phyloP scores from a whole-genome alignment of 2,888 invertebrate species.

The Laspeyria flexula region DNA sequence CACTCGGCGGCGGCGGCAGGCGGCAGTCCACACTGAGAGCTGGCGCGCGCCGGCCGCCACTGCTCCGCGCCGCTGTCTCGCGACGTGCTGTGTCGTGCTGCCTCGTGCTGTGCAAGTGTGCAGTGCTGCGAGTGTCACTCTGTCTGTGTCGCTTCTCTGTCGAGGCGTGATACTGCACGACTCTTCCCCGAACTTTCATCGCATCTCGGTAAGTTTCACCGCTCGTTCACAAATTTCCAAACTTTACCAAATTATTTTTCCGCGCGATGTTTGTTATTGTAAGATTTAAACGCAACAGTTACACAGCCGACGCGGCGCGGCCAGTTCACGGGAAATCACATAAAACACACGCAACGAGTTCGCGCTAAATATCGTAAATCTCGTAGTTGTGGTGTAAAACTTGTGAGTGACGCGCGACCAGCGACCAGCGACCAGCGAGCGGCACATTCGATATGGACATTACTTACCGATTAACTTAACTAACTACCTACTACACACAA shows the following conservation, averaged over 20 bases:
- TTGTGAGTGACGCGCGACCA: slow-evolving; percentile 24
- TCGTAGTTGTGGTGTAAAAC: slow-evolving; percentile 19
- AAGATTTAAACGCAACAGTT: slow-evolving; percentile 8
- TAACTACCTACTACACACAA: neutral
- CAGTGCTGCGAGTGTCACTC: neutral
- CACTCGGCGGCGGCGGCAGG: no score
- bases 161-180: neutral
- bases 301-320: slow-evolving; percentile 17
- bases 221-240: neutral
- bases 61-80: neutral
- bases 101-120: neutral
- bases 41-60: slow-evolving; percentile 25
- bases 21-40: slow-evolving; percentile 10
- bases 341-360: slow-evolving; percentile 29
- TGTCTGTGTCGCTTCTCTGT: neutral
- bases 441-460: neutral
- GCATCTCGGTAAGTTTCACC: slow-evolving; percentile 2
- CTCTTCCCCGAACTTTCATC: neutral
- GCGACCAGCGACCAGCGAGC: neutral
- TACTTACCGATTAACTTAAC: neutral
- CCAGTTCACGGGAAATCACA: slow-evolving; percentile 27
- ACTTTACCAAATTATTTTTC: slow-evolving; percentile 3
- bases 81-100: neutral
- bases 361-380: slow-evolving; percentile 35
- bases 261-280: slow-evolving; percentile 2